phyloP scores from a whole-genome alignment of 1,140 invertebrate genomes.

The Brachionus angularis region DNA sequence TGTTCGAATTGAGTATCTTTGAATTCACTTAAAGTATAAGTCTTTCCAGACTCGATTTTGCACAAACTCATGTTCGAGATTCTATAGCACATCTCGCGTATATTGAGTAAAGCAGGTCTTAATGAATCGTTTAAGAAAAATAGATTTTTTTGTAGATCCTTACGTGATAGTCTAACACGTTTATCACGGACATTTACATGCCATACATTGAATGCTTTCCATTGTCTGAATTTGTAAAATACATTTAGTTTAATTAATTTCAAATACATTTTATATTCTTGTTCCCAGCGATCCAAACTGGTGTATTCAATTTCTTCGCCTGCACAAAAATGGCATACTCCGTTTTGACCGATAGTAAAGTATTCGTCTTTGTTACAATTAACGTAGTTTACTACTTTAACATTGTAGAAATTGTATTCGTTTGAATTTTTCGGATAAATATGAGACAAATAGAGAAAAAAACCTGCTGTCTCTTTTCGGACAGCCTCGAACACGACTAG shows the following conservation, averaged over 20 bases:
- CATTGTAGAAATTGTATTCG: conserved; percentile 45
- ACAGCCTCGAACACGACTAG: conserved; percentile 17
- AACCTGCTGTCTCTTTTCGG: conserved; percentile 1
- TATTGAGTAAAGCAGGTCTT: conserved; percentile 66
- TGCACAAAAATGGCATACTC: conserved; percentile 28
- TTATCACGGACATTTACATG: conserved; percentile 67
- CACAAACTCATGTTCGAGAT: conserved; percentile 59
- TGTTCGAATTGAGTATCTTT: conserved; percentile 16
- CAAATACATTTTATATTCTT: conserved; percentile 26
- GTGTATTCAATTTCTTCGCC: conserved; percentile 39
- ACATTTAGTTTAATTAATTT: conserved; percentile 12
- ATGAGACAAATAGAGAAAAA: conserved; percentile 44
- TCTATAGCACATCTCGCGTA: conserved; percentile 67
- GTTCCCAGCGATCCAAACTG: conserved; percentile 5
- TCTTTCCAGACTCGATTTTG: conserved; percentile 57
- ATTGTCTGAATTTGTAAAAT: conserved; percentile 63
- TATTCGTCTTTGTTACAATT: conserved; percentile 43
- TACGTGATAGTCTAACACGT: conserved; percentile 65
- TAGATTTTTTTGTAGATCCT: conserved; percentile 65
- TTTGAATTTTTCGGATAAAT: conserved; percentile 24
- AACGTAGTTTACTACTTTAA: conserved; percentile 33
- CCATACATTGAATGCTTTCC: conserved; percentile 79
- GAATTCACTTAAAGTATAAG: conserved; percentile 62
- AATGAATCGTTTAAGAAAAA: conserved; percentile 70
- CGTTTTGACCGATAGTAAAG: conserved; percentile 41